phyloP scores from a whole-genome alignment of 2,113 vertebrate genomes.

The Egretta garzetta region DNA sequence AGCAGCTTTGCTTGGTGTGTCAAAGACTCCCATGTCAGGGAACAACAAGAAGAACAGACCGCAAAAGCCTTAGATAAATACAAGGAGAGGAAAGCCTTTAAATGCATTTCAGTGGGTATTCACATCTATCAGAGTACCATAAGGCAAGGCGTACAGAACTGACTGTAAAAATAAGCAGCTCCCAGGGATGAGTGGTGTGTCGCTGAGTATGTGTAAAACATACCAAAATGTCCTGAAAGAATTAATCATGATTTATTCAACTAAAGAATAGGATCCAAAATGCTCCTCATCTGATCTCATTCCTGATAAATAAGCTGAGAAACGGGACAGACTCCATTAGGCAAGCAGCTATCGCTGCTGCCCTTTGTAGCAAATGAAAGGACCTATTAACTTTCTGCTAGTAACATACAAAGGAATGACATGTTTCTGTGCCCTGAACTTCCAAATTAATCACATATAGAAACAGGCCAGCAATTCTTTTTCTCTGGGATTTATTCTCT shows the following conservation, averaged over 20 bases:
- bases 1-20: background rate
- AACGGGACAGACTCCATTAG: background rate
- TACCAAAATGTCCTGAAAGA: background rate
- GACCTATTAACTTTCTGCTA: constrained; percentile 8
- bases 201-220: background rate
- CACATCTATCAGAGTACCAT: background rate
- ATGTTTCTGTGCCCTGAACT: background rate
- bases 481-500: background rate
- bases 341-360: background rate
- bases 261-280: background rate
- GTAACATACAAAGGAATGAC: background rate
- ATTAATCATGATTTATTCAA: background rate
- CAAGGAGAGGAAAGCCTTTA: background rate
- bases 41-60: background rate
- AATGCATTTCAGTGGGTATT: background rate
- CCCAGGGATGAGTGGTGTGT: background rate
- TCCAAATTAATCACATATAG: background rate
- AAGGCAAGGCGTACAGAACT: background rate
- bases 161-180: background rate
- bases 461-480: background rate
- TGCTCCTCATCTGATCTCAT: background rate
- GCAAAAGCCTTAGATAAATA: background rate
- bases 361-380: background rate
- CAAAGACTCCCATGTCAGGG: background rate
- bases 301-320: background rate